These are phyloP conservation scores for Leptinotarsa lineolata DNA, from an alignment of 1,140 invertebrate genomes.

Conservation along the genomic window DNA sequence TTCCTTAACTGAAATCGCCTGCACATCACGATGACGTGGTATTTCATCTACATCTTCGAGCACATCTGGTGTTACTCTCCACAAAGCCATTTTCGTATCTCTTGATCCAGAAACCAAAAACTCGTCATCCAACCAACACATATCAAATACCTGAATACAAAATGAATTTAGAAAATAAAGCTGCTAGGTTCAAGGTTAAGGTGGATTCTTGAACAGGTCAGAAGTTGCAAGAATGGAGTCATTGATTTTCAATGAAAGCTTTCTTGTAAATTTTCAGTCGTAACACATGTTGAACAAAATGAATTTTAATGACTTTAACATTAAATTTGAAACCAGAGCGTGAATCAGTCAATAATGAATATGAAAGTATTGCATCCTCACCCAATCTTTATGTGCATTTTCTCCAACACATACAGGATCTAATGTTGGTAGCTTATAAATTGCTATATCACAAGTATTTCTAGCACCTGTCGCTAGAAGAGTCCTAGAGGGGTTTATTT, in stretches of 20 bases:
- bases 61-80: conserved; percentile 67
- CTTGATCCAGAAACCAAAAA: conserved; percentile 92
- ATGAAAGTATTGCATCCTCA: conserved; percentile 52
- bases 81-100: conserved; percentile 83
- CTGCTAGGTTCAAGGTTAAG: neutral
- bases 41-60: conserved; percentile 56
- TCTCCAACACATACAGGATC: conserved; percentile 96
- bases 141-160: conserved; percentile 72
- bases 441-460: conserved; percentile 90
- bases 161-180: conserved; percentile 6
- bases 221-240: too few relatives aligned
- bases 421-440: conserved; percentile 90
- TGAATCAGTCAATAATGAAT: too few relatives aligned
- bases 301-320: too few relatives aligned
- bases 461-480: conserved; percentile 90
- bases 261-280: too few relatives aligned
- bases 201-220: too few relatives aligned
- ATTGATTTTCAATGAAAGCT: too few relatives aligned
- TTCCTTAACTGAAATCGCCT: conserved; percentile 74
- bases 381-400: conserved; percentile 88
- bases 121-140: conserved; percentile 95
- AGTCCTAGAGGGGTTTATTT: conserved; percentile 91
- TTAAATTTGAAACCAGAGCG: too few relatives aligned
- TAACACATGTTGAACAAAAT: too few relatives aligned
- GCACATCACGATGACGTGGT: conserved; percentile 65